These are phyloP conservation scores for Poeciliopsis prolifica DNA, from an alignment of 2,113 vertebrate genomes.

Conservation along the genomic window DNA sequence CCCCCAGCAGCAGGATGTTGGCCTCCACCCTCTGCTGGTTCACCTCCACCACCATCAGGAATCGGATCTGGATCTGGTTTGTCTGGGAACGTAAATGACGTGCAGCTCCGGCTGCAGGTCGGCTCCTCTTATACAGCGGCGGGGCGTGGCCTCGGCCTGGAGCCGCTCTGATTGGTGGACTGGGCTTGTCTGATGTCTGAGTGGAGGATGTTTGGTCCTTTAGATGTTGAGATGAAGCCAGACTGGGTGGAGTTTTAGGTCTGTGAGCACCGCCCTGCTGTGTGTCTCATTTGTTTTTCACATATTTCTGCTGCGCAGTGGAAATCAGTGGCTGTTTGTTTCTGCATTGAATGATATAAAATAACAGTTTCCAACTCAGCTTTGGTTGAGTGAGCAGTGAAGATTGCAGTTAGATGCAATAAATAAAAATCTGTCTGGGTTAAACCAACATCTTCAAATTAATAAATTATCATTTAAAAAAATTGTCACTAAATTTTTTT, in stretches of 20 bases:
- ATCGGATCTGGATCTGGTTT: background rate
- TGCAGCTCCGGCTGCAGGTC: background rate
- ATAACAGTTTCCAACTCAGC: too few relatives aligned
- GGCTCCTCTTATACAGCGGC: background rate
- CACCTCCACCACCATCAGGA: conserved; percentile 35
- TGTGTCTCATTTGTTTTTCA: too few relatives aligned
- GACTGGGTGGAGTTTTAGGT: too few relatives aligned
- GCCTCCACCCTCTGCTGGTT: conserved; percentile 37
- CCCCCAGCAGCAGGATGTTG: conserved; percentile 50
- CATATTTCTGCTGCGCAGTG: background rate
- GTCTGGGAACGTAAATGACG: conserved; percentile 58
- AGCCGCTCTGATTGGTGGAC: conserved; percentile 12
- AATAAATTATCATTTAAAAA: background rate
- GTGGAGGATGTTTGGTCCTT: background rate
- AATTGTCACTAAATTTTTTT: background rate
- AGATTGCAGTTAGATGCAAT: background rate
- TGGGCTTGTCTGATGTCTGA: background rate
- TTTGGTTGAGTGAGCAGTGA: background rate
- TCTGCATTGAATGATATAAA: background rate
- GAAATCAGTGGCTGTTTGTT: too few relatives aligned
- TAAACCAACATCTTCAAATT: background rate
- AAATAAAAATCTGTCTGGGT: background rate
- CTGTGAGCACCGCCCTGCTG: background rate
- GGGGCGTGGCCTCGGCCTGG: background rate
- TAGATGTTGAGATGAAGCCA: background rate